Percentiles rank a stretch among this genome's conserved stretches.
phyloP scores from a whole-genome alignment of 1,140 invertebrate species.

The Batillaria attramentaria region DNA sequence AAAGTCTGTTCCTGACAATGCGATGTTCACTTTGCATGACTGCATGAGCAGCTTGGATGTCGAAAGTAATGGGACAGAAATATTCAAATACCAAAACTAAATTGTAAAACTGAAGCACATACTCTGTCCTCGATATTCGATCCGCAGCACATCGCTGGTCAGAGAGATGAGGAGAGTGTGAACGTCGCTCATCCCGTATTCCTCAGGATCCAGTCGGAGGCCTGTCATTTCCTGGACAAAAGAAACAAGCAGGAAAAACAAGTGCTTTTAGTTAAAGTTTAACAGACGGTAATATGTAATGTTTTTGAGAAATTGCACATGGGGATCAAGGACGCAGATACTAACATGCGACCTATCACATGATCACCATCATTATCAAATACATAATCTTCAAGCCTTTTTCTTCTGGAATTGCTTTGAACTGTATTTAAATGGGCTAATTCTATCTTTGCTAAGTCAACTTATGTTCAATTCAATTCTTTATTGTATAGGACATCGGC shows the following conservation, averaged over 20 bases:
- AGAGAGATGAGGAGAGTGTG: slow-evolving; percentile 22
- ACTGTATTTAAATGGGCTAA: no score
- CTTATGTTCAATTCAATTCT: no score
- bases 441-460: no score
- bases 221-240: slow-evolving; percentile 43
- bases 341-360: no score
- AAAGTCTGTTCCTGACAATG: background rate
- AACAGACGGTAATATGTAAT: no score
- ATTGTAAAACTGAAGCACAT: background rate
- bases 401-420: no score
- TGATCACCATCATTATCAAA: no score
- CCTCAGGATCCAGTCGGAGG: slow-evolving; percentile 24
- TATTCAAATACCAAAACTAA: background rate
- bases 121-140: slow-evolving; percentile 14
- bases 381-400: no score
- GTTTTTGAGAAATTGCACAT: no score
- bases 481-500: no score
- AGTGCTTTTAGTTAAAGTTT: background rate
- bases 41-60: background rate
- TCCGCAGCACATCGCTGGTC: slow-evolving; percentile 19
- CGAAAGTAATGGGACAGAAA: no score
- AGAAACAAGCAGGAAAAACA: background rate
- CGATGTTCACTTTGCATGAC: background rate
- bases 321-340: no score
- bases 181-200: slow-evolving; percentile 10